phyloP scores from a whole-genome alignment of 2,113 vertebrate genomes.

The Odontophorus gujanensis region DNA sequence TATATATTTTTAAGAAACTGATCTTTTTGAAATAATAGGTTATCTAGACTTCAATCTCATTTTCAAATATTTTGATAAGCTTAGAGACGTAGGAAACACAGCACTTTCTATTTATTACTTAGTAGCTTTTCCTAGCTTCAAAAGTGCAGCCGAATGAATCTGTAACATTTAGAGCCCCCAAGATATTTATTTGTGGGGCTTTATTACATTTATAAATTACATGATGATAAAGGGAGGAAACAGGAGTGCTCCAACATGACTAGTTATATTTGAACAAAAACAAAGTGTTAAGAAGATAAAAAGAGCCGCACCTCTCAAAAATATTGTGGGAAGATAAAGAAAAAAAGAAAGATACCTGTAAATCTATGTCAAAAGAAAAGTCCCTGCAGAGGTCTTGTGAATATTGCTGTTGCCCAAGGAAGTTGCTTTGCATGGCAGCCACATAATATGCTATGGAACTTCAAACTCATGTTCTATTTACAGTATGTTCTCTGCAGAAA shows the following conservation, averaged over 20 bases:
- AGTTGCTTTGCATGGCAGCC: neutral
- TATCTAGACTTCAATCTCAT: neutral
- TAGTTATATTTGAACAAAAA: neutral
- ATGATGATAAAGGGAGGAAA: neutral
- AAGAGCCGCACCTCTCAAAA: neutral
- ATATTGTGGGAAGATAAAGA: neutral
- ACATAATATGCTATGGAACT: neutral
- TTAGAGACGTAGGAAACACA: neutral
- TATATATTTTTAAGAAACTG: neutral
- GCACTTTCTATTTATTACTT: neutral
- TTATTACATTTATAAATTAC: constrained; percentile 14
- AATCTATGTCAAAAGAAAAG: neutral
- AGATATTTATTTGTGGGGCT: neutral
- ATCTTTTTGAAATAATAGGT: neutral
- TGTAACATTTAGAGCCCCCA: neutral
- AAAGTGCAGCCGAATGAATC: constrained; percentile 31
- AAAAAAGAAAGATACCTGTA: neutral
- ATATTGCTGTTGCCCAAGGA: neutral
- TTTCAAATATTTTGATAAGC: neutral
- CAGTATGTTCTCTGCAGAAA: neutral
- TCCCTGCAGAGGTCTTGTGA: neutral
- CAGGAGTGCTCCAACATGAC: neutral
- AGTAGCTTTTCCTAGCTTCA: neutral
- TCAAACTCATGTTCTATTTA: neutral
- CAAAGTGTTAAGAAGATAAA: neutral